Base-by-base conservation (phyloP, 2,797 vertebrate genomes). In the Eulemur mongoz region DNA sequence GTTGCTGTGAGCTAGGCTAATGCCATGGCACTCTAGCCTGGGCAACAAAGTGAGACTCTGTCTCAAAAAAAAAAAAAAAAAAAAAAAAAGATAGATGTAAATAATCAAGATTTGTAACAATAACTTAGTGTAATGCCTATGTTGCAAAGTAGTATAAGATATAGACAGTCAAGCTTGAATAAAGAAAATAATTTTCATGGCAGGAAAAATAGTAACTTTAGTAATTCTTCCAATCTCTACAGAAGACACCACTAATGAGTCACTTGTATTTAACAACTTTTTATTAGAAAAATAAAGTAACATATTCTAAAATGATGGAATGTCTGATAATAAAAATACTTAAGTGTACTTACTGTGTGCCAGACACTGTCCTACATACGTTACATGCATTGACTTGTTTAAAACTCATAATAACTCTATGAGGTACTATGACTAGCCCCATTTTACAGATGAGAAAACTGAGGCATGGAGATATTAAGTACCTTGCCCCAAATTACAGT, bases 391-490 rank as follows among this genome's bases (percentile, higher is more conserved):
- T 81, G 82, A 59, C 11, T 67, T 50, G 30, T 69, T 83, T 92
- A 61, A 92, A 85, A 22, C 2, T 96, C 30, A 35, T 17, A 81
- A 75, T 57, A 86, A 78, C 5, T 3, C 12, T 75, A 3, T 14
- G 52, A 82, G 43, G 30, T 67, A 59, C 22, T 75, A 52, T 32
- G 50, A 85, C 50, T 75, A 80, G 80, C 27, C 45, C 52, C 57
- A 89, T 85, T 80, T 89, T 92, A 65, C 50, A 94, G 50, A 43
- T 86, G 50, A 61, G 25, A 86, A 89, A 76, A 76, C 15, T 17
- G 35, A 89, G 20, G 35, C 35, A 48, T 11, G 69, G 14, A 52
- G 22, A 81, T 45, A 3, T 57, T 81, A 93, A 54, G 0, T 52
- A 75, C 32, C 75, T 79, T 92, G 20, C 59, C 23, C 48, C 75